These are phyloP conservation scores for Eumaeus atala DNA, from an alignment of 1,140 invertebrate genomes.

Conservation along the genomic window DNA sequence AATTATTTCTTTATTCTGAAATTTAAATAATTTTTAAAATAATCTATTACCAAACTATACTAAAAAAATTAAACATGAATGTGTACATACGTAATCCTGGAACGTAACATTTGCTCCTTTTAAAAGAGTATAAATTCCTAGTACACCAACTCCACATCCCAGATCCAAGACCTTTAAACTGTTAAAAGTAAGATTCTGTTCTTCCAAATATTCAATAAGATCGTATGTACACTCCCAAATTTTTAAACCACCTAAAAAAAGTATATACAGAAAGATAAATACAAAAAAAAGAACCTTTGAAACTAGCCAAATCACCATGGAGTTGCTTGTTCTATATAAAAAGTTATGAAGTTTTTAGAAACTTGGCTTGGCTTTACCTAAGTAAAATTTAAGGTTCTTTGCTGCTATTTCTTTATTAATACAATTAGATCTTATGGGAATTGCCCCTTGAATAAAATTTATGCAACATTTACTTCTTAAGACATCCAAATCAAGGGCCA, in stretches of 20 bases:
- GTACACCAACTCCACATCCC: conserved; percentile 89
- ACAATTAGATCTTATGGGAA: too few relatives aligned
- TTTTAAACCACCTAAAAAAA: conserved; percentile 85
- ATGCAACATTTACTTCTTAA: too few relatives aligned
- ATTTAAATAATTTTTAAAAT: conserved; percentile 40
- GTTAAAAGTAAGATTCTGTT: conserved; percentile 60
- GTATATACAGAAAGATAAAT: conserved; percentile 9
- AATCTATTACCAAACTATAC: too few relatives aligned
- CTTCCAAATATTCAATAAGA: conserved; percentile 78
- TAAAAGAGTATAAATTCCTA: conserved; percentile 83
- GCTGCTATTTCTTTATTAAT: too few relatives aligned
- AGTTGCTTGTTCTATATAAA: too few relatives aligned
- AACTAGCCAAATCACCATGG: too few relatives aligned
- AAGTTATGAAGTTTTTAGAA: too few relatives aligned
- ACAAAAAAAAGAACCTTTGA: too few relatives aligned
- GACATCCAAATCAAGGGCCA: too few relatives aligned
- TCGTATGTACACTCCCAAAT: conserved; percentile 93
- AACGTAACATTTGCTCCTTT: conserved; percentile 84
- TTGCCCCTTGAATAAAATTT: too few relatives aligned
- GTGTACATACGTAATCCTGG: conserved; percentile 90
- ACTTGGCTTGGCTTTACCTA: too few relatives aligned
- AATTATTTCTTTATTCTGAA: conserved; percentile 86
- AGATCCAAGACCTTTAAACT: conserved; percentile 83
- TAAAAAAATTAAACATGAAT: not conserved
- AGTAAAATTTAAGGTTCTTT: too few relatives aligned